These are phyloP conservation scores for Setipinna tenuifilis DNA, from an alignment of 2,797 vertebrate species.

Conservation along the genomic window DNA sequence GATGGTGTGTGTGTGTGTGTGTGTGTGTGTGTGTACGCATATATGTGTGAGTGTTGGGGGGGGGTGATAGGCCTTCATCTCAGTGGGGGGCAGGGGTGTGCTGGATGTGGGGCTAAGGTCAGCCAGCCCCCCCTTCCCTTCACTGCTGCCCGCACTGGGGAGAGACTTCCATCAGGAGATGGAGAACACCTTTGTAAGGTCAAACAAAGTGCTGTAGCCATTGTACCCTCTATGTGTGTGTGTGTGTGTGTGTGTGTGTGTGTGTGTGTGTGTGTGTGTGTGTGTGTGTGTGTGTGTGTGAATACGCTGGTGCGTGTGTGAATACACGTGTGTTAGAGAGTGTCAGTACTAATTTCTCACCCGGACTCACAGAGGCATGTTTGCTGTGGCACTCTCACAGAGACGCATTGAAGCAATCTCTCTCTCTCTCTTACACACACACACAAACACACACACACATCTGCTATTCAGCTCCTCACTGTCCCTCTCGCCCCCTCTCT, in stretches of 20 bases:
- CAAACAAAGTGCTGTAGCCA: not conserved
- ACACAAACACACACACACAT: conserved; percentile 16
- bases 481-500: too few relatives aligned
- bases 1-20: not conserved
- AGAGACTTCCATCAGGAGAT: not conserved
- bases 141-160: not conserved
- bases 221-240: not conserved
- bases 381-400: not conserved
- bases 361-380: not conserved
- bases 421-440: not conserved
- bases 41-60: not conserved
- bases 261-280: conserved; percentile 22
- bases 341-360: not conserved
- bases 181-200: not conserved
- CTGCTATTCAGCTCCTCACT: too few relatives aligned
- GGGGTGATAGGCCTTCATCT: not conserved
- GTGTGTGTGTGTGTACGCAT: not conserved
- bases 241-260: conserved; percentile 25
- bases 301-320: conserved; percentile 10
- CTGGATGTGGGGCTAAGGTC: too few relatives aligned
- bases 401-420: not conserved
- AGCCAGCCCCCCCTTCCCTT: too few relatives aligned
- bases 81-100: not conserved
- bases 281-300: conserved; percentile 15
- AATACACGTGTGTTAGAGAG: not conserved